A percentile compares a stretch with the other conserved stretches of the same genome.
Conservation (phyloP, 2,888 invertebrate genomes). For the Furcula furcula region DNA sequence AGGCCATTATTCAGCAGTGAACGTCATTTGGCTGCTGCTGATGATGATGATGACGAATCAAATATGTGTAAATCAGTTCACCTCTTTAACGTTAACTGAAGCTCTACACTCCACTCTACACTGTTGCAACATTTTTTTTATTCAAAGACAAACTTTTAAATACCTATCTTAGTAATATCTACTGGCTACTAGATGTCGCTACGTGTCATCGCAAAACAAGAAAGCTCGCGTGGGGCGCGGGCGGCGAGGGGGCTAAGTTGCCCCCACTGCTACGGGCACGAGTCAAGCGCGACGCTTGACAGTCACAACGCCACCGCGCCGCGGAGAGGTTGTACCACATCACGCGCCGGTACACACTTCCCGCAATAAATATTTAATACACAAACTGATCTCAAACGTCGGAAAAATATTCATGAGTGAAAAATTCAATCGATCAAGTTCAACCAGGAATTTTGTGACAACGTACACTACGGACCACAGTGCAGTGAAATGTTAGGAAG, state of each 20-base stretch:
- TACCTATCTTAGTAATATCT: slow-evolving; percentile 33
- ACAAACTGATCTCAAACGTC: slow-evolving; percentile 57
- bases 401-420: slow-evolving; percentile 51
- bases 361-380: slow-evolving; percentile 74
- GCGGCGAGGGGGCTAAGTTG: slow-evolving; percentile 56
- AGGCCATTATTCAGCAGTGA: no score
- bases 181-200: slow-evolving; percentile 61
- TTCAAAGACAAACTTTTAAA: no score
- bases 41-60: no score
- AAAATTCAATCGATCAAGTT: slow-evolving; percentile 35
- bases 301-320: slow-evolving; percentile 72
- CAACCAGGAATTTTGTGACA: slow-evolving; percentile 38
- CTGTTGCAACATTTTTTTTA: no score
- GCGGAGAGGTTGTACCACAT: slow-evolving; percentile 58
- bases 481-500: slow-evolving; percentile 76
- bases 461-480: slow-evolving; percentile 53
- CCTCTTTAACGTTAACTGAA: no score
- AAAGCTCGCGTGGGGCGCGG: slow-evolving; percentile 51
- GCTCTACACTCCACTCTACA: no score
- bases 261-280: slow-evolving; percentile 71
- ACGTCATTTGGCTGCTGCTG: no score
- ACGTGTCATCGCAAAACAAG: slow-evolving; percentile 33
- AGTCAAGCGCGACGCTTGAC: slow-evolving; percentile 64
- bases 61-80: no score
- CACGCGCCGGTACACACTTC: slow-evolving; percentile 55